Evolutionary conservation across 2,888 invertebrate species (phyloP).

Genomic region (Epinotia demarniana): DNA sequence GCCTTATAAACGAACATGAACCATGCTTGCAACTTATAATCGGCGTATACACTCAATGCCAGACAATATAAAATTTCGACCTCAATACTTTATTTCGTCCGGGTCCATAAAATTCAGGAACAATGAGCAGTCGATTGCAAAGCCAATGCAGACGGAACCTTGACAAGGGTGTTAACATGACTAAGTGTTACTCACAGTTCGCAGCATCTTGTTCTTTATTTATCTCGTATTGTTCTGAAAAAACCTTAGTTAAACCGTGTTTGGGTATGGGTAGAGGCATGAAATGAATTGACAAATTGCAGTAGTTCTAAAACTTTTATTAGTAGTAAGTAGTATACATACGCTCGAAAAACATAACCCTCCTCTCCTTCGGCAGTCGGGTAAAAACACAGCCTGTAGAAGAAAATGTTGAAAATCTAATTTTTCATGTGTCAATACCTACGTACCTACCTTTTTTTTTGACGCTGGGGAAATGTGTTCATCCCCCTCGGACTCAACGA

Average conservation of each 20-base stretch:
- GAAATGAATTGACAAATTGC: background rate
- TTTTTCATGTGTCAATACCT: too few species aligned
- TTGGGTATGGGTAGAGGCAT: background rate
- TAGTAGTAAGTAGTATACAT: too few species aligned
- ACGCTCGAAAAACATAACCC: too few species aligned
- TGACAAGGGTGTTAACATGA: constrained; percentile 34
- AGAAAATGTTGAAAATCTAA: too few species aligned
- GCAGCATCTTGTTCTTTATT: constrained; percentile 21
- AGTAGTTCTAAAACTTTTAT: too few species aligned
- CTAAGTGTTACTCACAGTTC: constrained; percentile 36
- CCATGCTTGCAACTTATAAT: background rate
- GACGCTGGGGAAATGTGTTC: too few species aligned
- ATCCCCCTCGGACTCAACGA: too few species aligned
- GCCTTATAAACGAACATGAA: background rate
- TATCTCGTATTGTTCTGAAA: constrained; percentile 9
- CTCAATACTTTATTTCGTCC: constrained; percentile 26
- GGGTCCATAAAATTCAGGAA: constrained; percentile 41
- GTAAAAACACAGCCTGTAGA: too few species aligned
- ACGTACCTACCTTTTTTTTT: too few species aligned
- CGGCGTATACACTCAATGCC: constrained; percentile 10
- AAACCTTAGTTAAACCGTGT: background rate
- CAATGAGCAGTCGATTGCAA: constrained; percentile 32
- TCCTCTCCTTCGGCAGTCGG: too few species aligned
- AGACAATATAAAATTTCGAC: constrained; percentile 21
- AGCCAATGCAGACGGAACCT: constrained; percentile 34